Conservation (phyloP, 2,888 invertebrate species). For the Rhingia campestris region DNA sequence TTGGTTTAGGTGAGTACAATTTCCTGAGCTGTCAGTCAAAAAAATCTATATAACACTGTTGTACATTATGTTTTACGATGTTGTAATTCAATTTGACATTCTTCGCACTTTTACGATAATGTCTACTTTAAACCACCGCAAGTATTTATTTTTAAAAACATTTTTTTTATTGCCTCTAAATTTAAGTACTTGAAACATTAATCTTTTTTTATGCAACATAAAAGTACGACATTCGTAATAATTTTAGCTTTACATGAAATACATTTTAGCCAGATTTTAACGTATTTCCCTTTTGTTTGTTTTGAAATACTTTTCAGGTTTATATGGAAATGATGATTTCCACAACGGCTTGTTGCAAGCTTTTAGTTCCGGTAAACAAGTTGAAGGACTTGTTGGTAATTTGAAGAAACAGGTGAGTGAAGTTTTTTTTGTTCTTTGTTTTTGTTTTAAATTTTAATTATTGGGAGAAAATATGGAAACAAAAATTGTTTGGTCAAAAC, state of each 20-base stretch:
- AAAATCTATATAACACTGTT: neutral
- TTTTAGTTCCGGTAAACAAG: conserved; percentile 90
- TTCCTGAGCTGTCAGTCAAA: neutral
- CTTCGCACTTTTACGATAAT: neutral
- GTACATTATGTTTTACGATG: neutral
- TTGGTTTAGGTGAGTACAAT: conserved; percentile 88
- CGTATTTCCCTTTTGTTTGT: conserved; percentile 3
- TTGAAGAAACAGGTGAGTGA: conserved; percentile 90
- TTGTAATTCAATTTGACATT: neutral
- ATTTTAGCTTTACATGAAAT: neutral
- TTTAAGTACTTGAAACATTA: neutral
- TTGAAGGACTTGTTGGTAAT: conserved; percentile 90
- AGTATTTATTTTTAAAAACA: neutral
- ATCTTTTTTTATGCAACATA: neutral
- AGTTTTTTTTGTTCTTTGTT: neutral
- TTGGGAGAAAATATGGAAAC: no score
- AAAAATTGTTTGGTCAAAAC: no score
- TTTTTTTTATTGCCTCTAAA: neutral
- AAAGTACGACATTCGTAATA: neutral
- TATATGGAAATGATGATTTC: conserved; percentile 97
- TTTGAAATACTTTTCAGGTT: conserved; percentile 80
- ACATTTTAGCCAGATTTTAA: neutral
- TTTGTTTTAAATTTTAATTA: neutral
- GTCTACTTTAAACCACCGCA: neutral
- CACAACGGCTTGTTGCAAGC: conserved; percentile 94